Base-by-base conservation (phyloP, 1,140 invertebrate species). In the Polypedilum vanderplanki region DNA sequence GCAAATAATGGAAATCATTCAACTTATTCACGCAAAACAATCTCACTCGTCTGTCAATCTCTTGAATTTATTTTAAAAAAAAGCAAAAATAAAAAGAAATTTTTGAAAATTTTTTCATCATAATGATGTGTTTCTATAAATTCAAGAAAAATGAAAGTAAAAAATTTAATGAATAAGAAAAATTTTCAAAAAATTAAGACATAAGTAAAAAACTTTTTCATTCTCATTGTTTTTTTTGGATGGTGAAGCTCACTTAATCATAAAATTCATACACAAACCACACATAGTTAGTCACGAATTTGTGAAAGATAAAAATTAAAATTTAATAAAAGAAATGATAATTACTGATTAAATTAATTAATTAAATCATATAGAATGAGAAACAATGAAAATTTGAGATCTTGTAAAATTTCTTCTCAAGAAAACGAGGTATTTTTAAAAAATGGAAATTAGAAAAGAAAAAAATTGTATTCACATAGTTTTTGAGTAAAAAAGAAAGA, bases 391-490 rank as follows among this genome's bases (percentile, higher is more conserved):
- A n/a, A 33, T 3, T 33, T 33, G 24, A 33, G 46, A 57, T n/a
- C 12, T 57, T 15, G 46, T 33, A 15, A 57, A 57, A 57, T 12
- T 57, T 57, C 46, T 57, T 57, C n/a, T 57, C 46, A 57, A 57
- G n/a, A 57, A 57, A 57, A 57, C 46, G 46, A 57, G 46, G 46
- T 57, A 57, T 57, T 57, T 57, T 57, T 57, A 57, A 57, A 57
- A 57, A 57, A 57, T n/a, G 10, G 15, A 57, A 57, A 57, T 57
- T n/a, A 15, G 12, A 57, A n/a, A 12, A 57, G 46, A 57, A 57
- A 9, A 46, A 57, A 57, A 57, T 57, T 57, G 10, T n/a, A 57
- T 57, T 57, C 46, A 57, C 46, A 57, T 57, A n/a, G 12, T 57
- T 57, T n/a, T n/a, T 57, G 12, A 57, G 46, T 15, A 12, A 33